Evolutionary conservation across 2,113 vertebrate species (phyloP).

Genomic region (Rhynchopsitta pachyrhyncha): DNA sequence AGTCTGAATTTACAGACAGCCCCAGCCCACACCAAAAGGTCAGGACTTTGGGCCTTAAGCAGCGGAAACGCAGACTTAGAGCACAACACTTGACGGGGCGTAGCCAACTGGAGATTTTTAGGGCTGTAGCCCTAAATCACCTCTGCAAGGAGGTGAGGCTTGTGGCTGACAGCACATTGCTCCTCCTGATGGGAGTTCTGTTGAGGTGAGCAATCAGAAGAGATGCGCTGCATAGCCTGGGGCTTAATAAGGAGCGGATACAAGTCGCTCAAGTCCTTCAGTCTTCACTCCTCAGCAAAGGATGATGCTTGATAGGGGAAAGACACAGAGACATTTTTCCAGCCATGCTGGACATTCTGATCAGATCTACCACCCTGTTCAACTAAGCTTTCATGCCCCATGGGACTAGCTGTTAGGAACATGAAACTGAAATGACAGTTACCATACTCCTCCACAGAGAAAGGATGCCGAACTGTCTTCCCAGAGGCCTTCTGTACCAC

Average conservation of each 20-base stretch:
- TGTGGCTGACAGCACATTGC: background rate
- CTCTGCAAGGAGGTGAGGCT: background rate
- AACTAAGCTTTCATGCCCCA: background rate
- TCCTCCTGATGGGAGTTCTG: background rate
- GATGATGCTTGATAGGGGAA: background rate
- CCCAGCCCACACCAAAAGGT: background rate
- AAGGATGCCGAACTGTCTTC: background rate
- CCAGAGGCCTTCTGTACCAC: slow-evolving; percentile 45
- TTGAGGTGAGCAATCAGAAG: background rate
- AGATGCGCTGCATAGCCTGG: background rate
- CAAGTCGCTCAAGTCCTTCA: background rate
- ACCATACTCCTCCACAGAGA: slow-evolving; percentile 78
- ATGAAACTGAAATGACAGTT: background rate
- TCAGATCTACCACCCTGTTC: background rate
- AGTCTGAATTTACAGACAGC: background rate
- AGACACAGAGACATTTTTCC: background rate
- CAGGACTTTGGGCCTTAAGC: background rate
- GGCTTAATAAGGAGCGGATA: background rate
- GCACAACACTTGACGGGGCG: background rate
- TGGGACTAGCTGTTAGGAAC: background rate
- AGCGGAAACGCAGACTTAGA: background rate
- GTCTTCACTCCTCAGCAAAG: background rate
- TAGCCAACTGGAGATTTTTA: background rate
- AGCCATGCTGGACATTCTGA: background rate
- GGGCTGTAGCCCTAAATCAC: background rate